Evolutionary conservation across 2,113 vertebrate species (phyloP).

Genomic region (Aleadryas rufinucha): DNA sequence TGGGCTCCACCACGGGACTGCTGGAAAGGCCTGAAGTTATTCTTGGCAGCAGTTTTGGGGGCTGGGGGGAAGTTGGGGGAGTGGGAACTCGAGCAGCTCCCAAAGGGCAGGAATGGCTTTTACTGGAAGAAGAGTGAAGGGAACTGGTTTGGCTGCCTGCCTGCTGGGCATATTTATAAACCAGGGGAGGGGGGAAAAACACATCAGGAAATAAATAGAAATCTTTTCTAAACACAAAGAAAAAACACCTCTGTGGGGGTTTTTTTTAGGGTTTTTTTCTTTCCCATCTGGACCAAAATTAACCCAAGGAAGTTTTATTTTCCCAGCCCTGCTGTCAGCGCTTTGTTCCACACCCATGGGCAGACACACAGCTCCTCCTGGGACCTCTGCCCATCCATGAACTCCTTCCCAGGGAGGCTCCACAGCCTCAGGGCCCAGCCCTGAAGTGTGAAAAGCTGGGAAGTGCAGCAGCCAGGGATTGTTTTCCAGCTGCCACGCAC

Average conservation of each 20-base stretch:
- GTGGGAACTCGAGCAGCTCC: background rate
- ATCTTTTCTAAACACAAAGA: background rate
- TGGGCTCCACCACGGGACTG: background rate
- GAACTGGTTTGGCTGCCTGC: background rate
- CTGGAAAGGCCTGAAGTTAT: background rate
- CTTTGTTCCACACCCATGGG: background rate
- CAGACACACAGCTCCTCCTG: background rate
- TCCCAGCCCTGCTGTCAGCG: background rate
- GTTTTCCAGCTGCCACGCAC: background rate
- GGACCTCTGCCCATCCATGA: background rate
- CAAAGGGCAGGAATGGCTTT: background rate
- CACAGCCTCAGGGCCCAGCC: background rate
- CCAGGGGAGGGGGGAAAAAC: background rate
- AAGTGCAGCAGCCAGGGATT: background rate
- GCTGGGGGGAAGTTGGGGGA: background rate
- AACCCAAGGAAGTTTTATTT: background rate
- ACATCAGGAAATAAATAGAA: constrained; percentile 28
- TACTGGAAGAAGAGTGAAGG: background rate
- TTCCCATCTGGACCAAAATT: background rate
- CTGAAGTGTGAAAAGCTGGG: background rate
- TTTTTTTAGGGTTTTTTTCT: background rate
- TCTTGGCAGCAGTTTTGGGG: background rate
- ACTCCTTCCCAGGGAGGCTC: background rate
- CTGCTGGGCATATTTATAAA: constrained; percentile 13
- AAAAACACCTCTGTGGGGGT: background rate